Base-by-base conservation (phyloP, 2,113 vertebrate genomes). In the Brachyhypopomus gauderio region DNA sequence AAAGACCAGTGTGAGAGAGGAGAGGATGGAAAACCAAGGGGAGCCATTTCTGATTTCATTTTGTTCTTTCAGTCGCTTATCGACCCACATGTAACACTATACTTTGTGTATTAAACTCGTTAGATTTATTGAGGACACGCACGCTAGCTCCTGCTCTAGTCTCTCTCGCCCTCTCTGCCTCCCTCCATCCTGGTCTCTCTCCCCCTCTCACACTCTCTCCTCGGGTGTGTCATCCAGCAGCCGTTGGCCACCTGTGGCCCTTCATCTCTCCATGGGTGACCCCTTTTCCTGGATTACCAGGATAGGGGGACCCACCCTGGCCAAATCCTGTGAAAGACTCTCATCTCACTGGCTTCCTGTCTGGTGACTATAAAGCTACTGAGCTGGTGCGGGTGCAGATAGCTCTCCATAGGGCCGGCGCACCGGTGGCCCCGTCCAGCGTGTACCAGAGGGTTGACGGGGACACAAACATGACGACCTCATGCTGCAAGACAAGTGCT, bases 241-340 rank as follows among this genome's bases (percentile, higher is more conserved):
- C 59, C 48, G 27, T 38, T 16, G 48, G 45, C 41, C 25, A 56
- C 17, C 55, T 83, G 76, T 79, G 62, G 70, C 76, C 27, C 76
- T 59, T 20, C 56, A 36, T 74, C 69, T 63, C 77, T 75, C 70
- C 17, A 48, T 58, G 60, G 71, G 30, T 77, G 81, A 73, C 75
- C 75, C 48, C 36, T 83, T 73, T 64, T 60, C 55, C 70, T 75
- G 75, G 75, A 82, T 77, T 77, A 82, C 25, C 41, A 63, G 67
- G 70, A 69, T 67, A 20, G 58, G 71, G 38, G 52, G 64, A 79
- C 52, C 82, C 41, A 58, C 70, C 77, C 59, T 20, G 59, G 77
- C 55, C 45, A 71, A 80, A 76, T 71, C 76, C 52, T 79, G 52
- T 59, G 74, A 72, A 79, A 78, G 34, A 74, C 71, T 80, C 38